A percentile compares a stretch with the other conserved stretches of the same genome.
phyloP scores from a whole-genome alignment of 2,888 invertebrate genomes.

The Agrochola macilenta region DNA sequence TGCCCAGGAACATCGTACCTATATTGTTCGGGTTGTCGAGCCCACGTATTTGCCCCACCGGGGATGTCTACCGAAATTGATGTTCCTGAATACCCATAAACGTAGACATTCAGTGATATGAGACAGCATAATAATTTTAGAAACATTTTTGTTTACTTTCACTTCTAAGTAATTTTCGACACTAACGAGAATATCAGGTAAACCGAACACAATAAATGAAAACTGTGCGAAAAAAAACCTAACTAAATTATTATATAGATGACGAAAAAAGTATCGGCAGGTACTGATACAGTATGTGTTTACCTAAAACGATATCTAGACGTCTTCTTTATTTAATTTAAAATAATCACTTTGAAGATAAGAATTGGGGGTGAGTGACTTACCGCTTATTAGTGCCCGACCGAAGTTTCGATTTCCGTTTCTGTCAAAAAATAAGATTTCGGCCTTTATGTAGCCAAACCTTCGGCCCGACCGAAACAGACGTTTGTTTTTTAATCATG shows the following conservation, averaged over 20 bases:
- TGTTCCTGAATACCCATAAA: not conserved
- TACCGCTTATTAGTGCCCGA: no score
- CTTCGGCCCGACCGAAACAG: no score
- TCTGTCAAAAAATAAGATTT: no score
- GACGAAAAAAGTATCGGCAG: no score
- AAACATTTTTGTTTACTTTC: slow-evolving; percentile 6
- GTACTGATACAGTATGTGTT: no score
- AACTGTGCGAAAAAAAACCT: not conserved
- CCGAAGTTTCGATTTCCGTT: no score
- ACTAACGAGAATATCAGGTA: slow-evolving; percentile 4
- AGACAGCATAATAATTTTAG: slow-evolving; percentile 6
- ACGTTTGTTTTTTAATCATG: no score
- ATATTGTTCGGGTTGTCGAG: not conserved
- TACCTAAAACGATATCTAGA: no score
- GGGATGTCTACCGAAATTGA: not conserved
- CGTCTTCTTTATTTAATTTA: not conserved
- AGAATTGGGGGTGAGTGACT: no score
- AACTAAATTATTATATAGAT: not conserved
- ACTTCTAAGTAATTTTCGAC: not conserved
- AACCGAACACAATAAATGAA: not conserved
- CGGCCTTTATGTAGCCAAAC: no score
- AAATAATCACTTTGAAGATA: not conserved
- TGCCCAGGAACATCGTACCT: slow-evolving; percentile 11
- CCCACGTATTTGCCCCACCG: slow-evolving; percentile 7
- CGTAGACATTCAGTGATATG: not conserved